Evolutionary conservation across 2,888 invertebrate species (phyloP), one percentile per base, ranked within the genome.

Genomic region (Tiphia femorata): DNA sequence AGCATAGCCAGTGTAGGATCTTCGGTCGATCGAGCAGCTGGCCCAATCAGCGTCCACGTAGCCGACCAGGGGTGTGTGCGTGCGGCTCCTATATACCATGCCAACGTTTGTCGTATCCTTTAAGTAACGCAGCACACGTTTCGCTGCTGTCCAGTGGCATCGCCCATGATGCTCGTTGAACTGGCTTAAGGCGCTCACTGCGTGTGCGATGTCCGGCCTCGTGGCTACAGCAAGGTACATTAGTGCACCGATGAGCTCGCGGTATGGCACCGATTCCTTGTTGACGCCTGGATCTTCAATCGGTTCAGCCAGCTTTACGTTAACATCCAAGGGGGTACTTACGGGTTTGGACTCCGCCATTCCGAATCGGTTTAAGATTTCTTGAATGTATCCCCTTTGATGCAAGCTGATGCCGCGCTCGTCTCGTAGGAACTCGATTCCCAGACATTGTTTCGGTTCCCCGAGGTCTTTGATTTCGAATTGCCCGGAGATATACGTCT

Each of bases 21-120:
- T 23, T 23, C 49, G 14, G 38, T 60, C 55, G 1, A 41, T 3
- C 1, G n/a, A 8, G 40, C 54, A 54, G 17, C 29, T 43, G 8
- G 41, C 51, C 59, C 48, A 59, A 8, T 59, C 59, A 1, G 54
- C 53, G 20, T 59, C 50, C 0, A n/a, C 25, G 17, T 37, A 59
- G 10, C 48, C 29, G 8, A n/a, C 2, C 7, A 47, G 35, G 1
- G 25, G 35, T 6, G 23, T 17, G n/a, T n/a, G n/a, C 2, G 8
- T 4, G 14, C 10, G 4, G 2, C 7, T 7, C 14, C n/a, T 19
- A 23, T 25, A 58, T 1, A 6, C 2, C 14, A 49, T 12, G 12
- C 21, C 41, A 4, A 49, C 10, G 8, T 33, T 14, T 14, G 16
- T 33, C 0, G 49, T 49, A 8, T 42, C 49, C 19, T 42, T 30